phyloP scores from a whole-genome alignment of 1,140 invertebrate species.

The Drosophila cardini region DNA sequence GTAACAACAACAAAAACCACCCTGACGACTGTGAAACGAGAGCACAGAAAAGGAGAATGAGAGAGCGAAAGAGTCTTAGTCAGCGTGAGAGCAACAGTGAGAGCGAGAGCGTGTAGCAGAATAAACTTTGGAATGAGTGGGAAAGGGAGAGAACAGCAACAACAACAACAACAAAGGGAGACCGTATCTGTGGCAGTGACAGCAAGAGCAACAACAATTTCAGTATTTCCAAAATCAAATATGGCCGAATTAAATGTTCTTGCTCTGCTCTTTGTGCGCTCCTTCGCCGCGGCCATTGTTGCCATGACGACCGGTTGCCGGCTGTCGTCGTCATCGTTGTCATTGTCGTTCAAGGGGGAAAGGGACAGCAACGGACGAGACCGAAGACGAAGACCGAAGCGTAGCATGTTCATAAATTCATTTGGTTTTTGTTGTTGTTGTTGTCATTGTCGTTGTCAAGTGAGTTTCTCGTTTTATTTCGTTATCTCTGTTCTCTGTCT shows the following conservation, averaged over 20 bases:
- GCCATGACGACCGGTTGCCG: conserved; percentile 66
- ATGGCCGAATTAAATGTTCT: conserved; percentile 81
- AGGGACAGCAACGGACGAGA: conserved; percentile 20
- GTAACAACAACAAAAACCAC: conserved; percentile 41
- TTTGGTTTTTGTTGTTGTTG: conserved; percentile 37
- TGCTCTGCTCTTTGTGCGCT: conserved; percentile 67
- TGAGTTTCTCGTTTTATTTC: conserved; percentile 65
- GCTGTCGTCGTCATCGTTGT: background rate
- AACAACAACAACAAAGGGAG: conserved; percentile 42
- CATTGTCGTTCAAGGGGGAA: background rate
- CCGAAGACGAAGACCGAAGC: conserved; percentile 23
- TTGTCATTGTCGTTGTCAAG: conserved; percentile 56
- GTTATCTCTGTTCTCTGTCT: conserved; percentile 55
- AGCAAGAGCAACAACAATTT: conserved; percentile 52
- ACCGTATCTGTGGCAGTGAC: conserved; percentile 54
- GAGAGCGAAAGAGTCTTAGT: no score
- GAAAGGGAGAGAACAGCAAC: conserved; percentile 36
- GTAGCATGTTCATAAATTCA: conserved; percentile 76
- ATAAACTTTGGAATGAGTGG: background rate
- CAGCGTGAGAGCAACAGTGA: background rate
- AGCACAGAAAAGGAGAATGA: conserved; percentile 30
- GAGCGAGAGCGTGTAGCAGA: background rate
- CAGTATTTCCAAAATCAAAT: conserved; percentile 81
- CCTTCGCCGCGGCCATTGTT: conserved; percentile 80
- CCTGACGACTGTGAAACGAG: conserved; percentile 38